A percentile compares a stretch with the other conserved stretches of the same genome.
These are phyloP conservation scores for Odocoileus hemionus DNA, from an alignment of 2,113 vertebrate genomes.

Conservation along the genomic window DNA sequence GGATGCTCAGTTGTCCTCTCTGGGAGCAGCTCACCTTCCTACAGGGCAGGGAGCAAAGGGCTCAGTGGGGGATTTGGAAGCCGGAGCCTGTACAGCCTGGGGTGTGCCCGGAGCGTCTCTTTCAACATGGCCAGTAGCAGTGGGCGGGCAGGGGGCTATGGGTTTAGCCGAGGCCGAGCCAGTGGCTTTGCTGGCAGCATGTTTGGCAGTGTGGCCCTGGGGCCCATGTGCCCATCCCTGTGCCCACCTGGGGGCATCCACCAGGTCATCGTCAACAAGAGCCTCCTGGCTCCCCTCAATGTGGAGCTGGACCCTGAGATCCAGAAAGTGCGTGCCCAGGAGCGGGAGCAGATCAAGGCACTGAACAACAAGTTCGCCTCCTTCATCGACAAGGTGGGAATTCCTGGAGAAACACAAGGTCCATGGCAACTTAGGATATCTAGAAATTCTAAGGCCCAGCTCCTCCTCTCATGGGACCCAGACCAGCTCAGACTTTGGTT, in stretches of 20 bases:
- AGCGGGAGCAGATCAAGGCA: constrained; percentile 95
- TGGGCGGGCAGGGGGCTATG: constrained; percentile 26
- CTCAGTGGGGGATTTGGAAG: constrained; percentile 41
- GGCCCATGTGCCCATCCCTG: background rate
- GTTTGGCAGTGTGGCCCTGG: constrained; percentile 44
- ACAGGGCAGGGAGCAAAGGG: constrained; percentile 36
- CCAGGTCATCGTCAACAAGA: constrained; percentile 89
- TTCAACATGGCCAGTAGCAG: constrained; percentile 28
- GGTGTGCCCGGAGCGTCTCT: background rate
- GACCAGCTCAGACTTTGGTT: background rate
- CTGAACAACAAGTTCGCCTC: constrained; percentile 89
- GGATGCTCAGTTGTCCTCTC: constrained; percentile 54
- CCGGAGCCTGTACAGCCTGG: constrained; percentile 56
- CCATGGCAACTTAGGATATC: background rate
- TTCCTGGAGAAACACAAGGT: background rate
- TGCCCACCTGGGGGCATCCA: constrained; percentile 79
- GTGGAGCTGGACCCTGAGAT: constrained; percentile 90
- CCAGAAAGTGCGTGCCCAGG: constrained; percentile 88
- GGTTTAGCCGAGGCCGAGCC: constrained; percentile 22
- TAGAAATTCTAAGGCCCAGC: background rate
- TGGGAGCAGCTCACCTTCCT: background rate
- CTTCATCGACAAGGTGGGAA: constrained; percentile 96
- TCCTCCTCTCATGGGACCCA: background rate
- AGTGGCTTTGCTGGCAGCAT: constrained; percentile 56
- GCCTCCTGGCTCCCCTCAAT: constrained; percentile 88